Base-by-base conservation (phyloP, 2,113 vertebrate genomes). In the Tor tambroides region DNA sequence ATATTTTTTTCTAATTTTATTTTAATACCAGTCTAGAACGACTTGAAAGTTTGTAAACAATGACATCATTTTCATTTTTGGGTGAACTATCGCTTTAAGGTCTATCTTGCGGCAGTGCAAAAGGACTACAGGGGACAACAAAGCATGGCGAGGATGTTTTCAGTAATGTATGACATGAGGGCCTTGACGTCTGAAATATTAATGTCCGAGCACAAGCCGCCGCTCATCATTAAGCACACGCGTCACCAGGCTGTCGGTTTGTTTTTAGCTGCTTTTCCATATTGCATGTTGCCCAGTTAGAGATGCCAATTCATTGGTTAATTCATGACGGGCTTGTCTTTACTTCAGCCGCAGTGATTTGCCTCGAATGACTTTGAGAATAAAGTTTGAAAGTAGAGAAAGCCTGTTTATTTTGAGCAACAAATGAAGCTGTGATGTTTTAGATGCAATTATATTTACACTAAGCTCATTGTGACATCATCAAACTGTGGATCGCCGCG, bases 221-320 rank as follows among this genome's bases (percentile, higher is more conserved):
- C 26, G 21, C 59, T 38, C 84, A 38, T 67, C 43, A 63, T 63
- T 69, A 28, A 78, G 28, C 56, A 51, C 38, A 38, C 8, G 9
- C 67, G 7, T 85, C 63, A 28, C 19, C 38, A 30, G 41, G 63
- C 82, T 84, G 75, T 81, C 41, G 54, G 61, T 1, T 19, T 41
- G 46, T 63, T 82, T 61, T 65, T 86, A 78, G 85, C 49, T 59
- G 17, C 51, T 54, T 84, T 80, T 86, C 69, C 43, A 74, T 79
- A 65, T 51, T 84, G 43, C 65, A 75, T 79, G 38, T 79, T 51
- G 26, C 54, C 28, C 30, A 75, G 67, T 75, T 38, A 61, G 49
- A 77, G 41, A 32, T n/a, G 79, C 79, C 59, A 81, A 46, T 30
- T 38, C 21, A 10, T 19, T 81, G 56, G 38, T 65, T 65, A 65